A percentile compares a stretch with the other conserved stretches of the same genome.
Evolutionary conservation across 2,888 invertebrate species (phyloP).

Genomic region (Pandemis heparana): DNA sequence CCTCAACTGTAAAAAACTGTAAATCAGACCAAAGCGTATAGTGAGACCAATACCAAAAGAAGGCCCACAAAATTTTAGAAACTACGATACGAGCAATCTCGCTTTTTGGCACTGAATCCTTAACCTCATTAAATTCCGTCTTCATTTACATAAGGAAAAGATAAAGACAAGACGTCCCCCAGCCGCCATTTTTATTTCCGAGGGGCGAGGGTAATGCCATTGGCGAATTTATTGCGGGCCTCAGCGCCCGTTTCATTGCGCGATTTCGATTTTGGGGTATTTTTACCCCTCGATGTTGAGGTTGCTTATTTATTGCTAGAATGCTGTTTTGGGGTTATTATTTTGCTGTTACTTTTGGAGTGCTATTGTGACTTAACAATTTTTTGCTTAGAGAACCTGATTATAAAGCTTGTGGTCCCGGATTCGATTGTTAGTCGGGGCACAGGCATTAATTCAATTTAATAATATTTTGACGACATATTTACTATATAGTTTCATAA

Average conservation of each 20-base stretch:
- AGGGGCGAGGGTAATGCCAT: conserved; percentile 67
- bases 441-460: no score
- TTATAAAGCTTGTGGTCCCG: no score
- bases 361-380: no score
- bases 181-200: conserved; percentile 78
- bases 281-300: conserved; percentile 54
- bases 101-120: background rate
- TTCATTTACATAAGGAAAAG: conserved; percentile 83
- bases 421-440: no score
- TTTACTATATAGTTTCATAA: no score
- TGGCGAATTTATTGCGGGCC: conserved; percentile 74
- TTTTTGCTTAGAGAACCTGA: no score
- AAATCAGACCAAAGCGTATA: no score
- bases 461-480: no score
- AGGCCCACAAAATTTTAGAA: no score
- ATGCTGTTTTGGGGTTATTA: background rate
- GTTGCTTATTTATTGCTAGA: conserved; percentile 53
- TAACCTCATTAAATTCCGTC: conserved; percentile 71
- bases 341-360: background rate
- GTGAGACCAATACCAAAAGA: no score
- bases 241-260: conserved; percentile 79
- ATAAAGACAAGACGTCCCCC: conserved; percentile 80
- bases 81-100: background rate
- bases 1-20: no score
- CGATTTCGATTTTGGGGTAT: conserved; percentile 62